Evolutionary conservation across 2,113 vertebrate species (phyloP).

Genomic region (Pelodiscus sinensis): DNA sequence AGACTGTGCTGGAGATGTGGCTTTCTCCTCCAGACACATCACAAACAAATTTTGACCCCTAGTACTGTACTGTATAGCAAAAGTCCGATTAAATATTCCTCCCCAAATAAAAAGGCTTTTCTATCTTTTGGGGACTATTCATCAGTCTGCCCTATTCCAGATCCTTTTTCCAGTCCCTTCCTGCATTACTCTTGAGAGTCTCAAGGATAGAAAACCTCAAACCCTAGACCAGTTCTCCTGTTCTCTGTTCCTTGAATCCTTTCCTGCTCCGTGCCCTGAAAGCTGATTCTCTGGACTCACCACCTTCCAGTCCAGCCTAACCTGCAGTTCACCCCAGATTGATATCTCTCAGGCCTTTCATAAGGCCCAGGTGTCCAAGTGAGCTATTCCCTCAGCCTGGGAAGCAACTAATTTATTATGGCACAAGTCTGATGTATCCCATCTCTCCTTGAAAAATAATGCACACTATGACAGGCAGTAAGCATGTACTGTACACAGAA

Average conservation of each 20-base stretch:
- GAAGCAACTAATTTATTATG: background rate
- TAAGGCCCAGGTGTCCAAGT: background rate
- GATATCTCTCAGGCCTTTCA: background rate
- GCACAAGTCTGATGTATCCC: background rate
- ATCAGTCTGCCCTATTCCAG: background rate
- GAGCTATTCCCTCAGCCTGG: background rate
- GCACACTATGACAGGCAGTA: background rate
- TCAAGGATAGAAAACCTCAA: background rate
- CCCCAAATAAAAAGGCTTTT: background rate
- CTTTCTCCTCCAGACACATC: background rate
- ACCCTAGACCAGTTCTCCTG: background rate
- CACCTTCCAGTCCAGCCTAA: background rate
- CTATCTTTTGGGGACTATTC: background rate
- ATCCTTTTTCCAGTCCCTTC: background rate
- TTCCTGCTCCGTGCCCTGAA: background rate
- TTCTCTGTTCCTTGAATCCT: background rate
- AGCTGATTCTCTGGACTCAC: background rate
- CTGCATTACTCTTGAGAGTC: background rate
- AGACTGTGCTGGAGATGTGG: background rate
- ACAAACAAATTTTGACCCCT: background rate
- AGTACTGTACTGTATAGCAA: background rate
- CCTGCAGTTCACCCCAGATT: background rate
- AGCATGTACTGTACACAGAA: background rate
- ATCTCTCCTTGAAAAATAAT: background rate
- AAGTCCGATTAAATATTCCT: background rate